Base-by-base conservation (phyloP, 2,797 vertebrate species). In the Silurus aristotelis region DNA sequence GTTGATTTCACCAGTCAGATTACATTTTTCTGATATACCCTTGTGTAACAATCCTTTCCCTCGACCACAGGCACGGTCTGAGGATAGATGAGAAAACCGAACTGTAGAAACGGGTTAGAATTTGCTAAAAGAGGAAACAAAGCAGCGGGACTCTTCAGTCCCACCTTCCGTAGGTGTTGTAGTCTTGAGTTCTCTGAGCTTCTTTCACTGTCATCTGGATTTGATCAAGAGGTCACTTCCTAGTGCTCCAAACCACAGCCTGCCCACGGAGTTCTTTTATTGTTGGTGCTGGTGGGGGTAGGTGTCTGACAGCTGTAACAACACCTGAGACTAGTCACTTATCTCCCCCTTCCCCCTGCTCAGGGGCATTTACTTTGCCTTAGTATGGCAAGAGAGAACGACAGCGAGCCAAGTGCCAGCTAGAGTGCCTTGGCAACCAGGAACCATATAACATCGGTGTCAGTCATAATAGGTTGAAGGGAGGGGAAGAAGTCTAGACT, bases 151-250 rank as follows among this genome's bases (percentile, higher is more conserved):
- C 75, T 94, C 92, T 93, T 92, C 92, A 90, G 94, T 96, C 94
- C 73, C 94, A 97, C 96, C 96, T 97, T 96, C 78, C 56, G 61
- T 85, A 87, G 95, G 96, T 96, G 96, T 94, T 93, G 93, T 93
- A 92, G 94, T 93, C 95, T 83, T 71, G 56, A 72, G 19, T 71
- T 68, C 86, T 82, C 84, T 56, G 68, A 55, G 83, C 85, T 19
- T 68, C 6, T 83, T 73, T 79, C 85, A 82, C 75, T 70, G 77
- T 78, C 96, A 97, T 97, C 96, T 97, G 96, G 95, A 95, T 95
- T 95, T 96, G 95, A 97, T 97, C 96, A 96, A 94, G 95, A 95
- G 95, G 95, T 93, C 94, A 95, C 95, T 96, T 97, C 96, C 95
- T 79, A 25, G 93, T 93, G 94, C 95, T 93, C 94, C 94, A 92